Evolutionary conservation across 2,113 vertebrate genomes (phyloP).

Genomic region (Limanda limanda): DNA sequence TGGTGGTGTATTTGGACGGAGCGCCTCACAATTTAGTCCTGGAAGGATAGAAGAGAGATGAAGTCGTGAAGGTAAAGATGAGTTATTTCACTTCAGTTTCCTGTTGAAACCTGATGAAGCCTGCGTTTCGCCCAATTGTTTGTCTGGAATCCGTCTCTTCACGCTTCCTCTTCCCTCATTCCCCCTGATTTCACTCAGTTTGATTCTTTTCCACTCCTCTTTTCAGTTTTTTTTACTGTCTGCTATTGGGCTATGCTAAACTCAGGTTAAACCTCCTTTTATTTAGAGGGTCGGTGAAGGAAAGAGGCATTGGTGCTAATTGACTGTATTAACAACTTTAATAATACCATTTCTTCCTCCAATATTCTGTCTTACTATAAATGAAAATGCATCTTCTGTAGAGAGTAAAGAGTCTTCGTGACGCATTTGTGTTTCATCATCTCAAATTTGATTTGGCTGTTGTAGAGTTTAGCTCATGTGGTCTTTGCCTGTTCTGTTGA

Average conservation of each 20-base stretch:
- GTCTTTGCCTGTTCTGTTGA: background rate
- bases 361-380: constrained; percentile 21
- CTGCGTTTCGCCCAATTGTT: background rate
- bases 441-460: background rate
- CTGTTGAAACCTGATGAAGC: background rate
- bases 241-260: constrained; percentile 36
- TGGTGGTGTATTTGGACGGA: constrained; percentile 90
- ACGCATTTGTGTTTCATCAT: background rate
- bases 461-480: background rate
- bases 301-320: constrained; percentile 39
- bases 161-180: background rate
- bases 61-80: background rate
- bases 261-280: constrained; percentile 59
- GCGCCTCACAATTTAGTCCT: constrained; percentile 74
- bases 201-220: background rate
- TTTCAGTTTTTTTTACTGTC: constrained; percentile 1
- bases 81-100: background rate
- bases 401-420: background rate
- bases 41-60: constrained; percentile 52
- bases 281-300: background rate
- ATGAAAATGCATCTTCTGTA: background rate
- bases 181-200: too few species aligned
- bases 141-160: background rate
- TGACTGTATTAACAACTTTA: constrained; percentile 9
- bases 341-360: constrained; percentile 18